Base-by-base conservation (phyloP, 1,140 invertebrate genomes). In the Leptestheria dahalacensis region DNA sequence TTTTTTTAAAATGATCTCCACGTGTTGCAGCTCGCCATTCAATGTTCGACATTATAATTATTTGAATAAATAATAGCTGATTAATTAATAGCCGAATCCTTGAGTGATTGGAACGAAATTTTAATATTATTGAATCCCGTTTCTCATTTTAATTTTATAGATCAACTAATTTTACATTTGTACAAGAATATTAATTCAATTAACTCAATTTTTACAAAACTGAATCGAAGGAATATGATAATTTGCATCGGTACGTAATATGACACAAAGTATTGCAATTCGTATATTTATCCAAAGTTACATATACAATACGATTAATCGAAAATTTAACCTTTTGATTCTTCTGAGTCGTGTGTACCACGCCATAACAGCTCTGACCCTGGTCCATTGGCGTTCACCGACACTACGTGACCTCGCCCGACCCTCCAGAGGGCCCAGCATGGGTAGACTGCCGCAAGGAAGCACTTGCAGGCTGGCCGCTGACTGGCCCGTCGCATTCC, bases 261-360 rank as follows among this genome's bases (percentile, higher is more conserved):
- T 4, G 18, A 26, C 26, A 29, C 21, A 59, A 46, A 29, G 20
- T 52, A 3, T 18, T 25, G 20, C 26, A 12, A 24, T 29, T 18
- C 9, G 51, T 24, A 62, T 47, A 50, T n/a, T 25, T 41, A 15
- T 41, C 15, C 6, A 15, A 15, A 41, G 33, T 41, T 41, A 15
- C 33, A 6, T 15, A 6, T 41, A 9, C 6, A 41, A 15, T 9
- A 41, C 15, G 6, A 41, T 41, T 41, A 41, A 41, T 15, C 33
- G 33, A 41, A 41, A 9, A 41, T 41, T 41, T 15, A 41, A 87
- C 85, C 85, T 88, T 83, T 87, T 87, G 75, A 88, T 88, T 76
- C 85, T 85, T 73, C 86, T 80, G 67, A 88, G 79, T 65, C 84
- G 82, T 74, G 84, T 83, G 78, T 88, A 88, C 76, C 86, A 85